Percentiles rank a stretch among this genome's conserved stretches.
phyloP scores from a whole-genome alignment of 2,113 vertebrate genomes.

The Mesocricetus auratus region DNA sequence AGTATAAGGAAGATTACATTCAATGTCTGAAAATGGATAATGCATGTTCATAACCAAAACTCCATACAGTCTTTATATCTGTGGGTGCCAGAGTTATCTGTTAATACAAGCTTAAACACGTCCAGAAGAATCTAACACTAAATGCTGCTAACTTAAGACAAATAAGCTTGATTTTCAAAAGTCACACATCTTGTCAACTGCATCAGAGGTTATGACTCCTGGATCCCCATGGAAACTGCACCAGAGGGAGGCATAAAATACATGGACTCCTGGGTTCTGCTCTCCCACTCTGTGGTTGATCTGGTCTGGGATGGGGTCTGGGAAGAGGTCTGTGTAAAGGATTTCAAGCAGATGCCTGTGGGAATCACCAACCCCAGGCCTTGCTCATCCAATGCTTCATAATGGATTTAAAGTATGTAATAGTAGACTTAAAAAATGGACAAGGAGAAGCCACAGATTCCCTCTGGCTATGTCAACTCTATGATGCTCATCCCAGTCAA shows the following conservation, averaged over 20 bases:
- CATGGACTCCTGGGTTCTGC: not conserved
- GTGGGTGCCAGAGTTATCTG: not conserved
- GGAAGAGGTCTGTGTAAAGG: not conserved
- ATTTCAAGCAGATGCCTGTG: constrained; percentile 10
- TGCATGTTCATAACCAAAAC: not conserved
- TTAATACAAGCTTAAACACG: constrained; percentile 7
- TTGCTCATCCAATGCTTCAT: not conserved
- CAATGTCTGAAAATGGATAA: not conserved
- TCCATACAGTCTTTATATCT: not conserved
- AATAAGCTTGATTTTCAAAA: not conserved
- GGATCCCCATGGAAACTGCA: not conserved
- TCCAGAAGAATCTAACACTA: not conserved
- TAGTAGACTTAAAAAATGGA: not conserved
- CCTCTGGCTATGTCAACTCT: not conserved
- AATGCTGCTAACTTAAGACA: not conserved
- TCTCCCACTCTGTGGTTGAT: not conserved
- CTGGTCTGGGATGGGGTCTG: not conserved
- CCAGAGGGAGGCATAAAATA: not conserved
- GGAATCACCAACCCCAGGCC: not conserved
- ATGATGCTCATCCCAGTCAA: not conserved
- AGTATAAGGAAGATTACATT: not conserved
- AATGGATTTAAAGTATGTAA: not conserved
- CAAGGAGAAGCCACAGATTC: not conserved
- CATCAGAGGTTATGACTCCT: not conserved
- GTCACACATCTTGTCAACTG: not conserved